Conservation (phyloP, 1,140 invertebrate genomes). For the Asbolus verrucosus region DNA sequence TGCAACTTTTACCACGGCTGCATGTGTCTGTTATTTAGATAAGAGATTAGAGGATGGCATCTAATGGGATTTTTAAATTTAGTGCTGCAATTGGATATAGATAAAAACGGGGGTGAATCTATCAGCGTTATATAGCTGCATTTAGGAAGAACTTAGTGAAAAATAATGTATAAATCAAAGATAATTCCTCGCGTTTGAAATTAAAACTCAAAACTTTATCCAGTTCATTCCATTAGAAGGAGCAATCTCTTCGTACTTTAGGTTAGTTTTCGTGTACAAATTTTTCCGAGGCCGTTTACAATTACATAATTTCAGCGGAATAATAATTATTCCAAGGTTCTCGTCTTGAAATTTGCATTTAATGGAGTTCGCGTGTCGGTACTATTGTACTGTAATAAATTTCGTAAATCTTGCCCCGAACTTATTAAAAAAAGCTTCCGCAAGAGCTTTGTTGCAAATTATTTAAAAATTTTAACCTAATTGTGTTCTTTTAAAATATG, state of each 20-base stretch:
- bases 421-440: neutral
- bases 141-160: constrained; percentile 11
- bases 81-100: constrained; percentile 18
- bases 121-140: constrained; percentile 1
- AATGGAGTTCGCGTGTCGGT: neutral
- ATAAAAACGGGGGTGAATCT: neutral
- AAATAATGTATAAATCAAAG: constrained; percentile 20
- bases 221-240: neutral
- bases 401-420: neutral
- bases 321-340: too few relatives aligned
- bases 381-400: neutral
- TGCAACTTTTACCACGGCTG: too few relatives aligned
- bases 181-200: neutral
- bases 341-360: neutral
- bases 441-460: neutral
- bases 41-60: neutral
- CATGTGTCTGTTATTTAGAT: constrained; percentile 11
- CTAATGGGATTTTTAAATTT: constrained; percentile 24
- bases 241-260: too few relatives aligned
- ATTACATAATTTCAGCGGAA: too few relatives aligned
- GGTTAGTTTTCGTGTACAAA: too few relatives aligned
- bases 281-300: too few relatives aligned
- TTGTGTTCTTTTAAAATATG: too few relatives aligned
- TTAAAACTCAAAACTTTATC: neutral
- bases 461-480: too few relatives aligned